Conservation (phyloP, 2,113 vertebrate species). For the Felis catus region DNA sequence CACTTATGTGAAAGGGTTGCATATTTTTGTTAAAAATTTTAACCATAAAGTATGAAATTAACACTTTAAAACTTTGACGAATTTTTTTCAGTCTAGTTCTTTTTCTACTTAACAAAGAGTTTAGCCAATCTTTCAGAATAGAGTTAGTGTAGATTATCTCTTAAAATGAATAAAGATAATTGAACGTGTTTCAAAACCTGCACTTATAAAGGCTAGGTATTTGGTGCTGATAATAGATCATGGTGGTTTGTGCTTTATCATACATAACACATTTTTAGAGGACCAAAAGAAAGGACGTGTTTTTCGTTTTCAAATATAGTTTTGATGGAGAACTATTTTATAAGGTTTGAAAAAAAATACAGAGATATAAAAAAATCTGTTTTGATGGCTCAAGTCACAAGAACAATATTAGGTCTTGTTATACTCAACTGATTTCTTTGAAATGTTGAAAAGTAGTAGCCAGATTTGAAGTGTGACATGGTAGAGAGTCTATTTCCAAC, state of each 20-base stretch:
- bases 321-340: background rate
- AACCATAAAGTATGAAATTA: conserved; percentile 44
- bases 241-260: conserved; percentile 58
- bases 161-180: conserved; percentile 66
- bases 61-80: conserved; percentile 1
- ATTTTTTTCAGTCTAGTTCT: background rate
- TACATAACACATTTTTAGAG: conserved; percentile 9
- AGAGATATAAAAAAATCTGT: background rate
- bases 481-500: background rate
- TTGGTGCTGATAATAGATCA: conserved; percentile 52
- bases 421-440: conserved; percentile 57
- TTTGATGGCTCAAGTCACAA: conserved; percentile 62
- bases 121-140: background rate
- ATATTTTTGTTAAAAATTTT: conserved; percentile 20
- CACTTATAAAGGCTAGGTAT: conserved; percentile 64
- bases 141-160: conserved; percentile 50
- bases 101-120: background rate
- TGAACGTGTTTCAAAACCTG: conserved; percentile 72
- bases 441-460: conserved; percentile 52
- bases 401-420: conserved; percentile 45
- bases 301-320: conserved; percentile 54
- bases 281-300: background rate
- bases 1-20: background rate
- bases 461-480: conserved; percentile 67
- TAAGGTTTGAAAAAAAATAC: conserved; percentile 33